Conservation (phyloP, 2,797 vertebrate genomes). For the Labeo calbasu region DNA sequence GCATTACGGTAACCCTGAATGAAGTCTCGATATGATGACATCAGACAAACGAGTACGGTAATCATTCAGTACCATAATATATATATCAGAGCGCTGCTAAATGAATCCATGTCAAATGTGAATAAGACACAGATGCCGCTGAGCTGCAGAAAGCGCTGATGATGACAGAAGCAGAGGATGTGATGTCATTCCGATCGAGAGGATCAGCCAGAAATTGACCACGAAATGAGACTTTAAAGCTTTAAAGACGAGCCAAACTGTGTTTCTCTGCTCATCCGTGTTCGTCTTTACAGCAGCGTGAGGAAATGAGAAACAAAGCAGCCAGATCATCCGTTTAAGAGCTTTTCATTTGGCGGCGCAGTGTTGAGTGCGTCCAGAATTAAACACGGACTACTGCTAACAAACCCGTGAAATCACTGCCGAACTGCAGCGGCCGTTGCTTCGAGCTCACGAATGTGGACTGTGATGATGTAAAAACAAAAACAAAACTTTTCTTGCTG, state of each 20-base stretch:
- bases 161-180: constrained; percentile 6
- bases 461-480: too few species aligned
- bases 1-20: too few species aligned
- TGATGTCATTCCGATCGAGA: constrained; percentile 67
- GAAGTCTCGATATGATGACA: too few species aligned
- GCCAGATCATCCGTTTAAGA: not conserved
- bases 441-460: not conserved
- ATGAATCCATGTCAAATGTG: not conserved
- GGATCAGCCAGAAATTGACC: constrained; percentile 61
- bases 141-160: constrained; percentile 53
- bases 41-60: too few species aligned
- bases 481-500: too few species aligned
- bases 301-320: not conserved
- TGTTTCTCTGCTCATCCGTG: not conserved
- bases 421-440: not conserved
- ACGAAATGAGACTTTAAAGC: constrained; percentile 58
- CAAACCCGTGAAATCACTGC: not conserved
- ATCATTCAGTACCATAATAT: not conserved
- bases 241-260: constrained; percentile 10
- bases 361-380: too few species aligned
- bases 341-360: not conserved
- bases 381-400: not conserved
- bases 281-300: not conserved
- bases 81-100: not conserved
- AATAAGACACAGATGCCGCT: not conserved